Evolutionary conservation across 2,888 invertebrate species (phyloP).

Genomic region (Ennomos fuscantarius): DNA sequence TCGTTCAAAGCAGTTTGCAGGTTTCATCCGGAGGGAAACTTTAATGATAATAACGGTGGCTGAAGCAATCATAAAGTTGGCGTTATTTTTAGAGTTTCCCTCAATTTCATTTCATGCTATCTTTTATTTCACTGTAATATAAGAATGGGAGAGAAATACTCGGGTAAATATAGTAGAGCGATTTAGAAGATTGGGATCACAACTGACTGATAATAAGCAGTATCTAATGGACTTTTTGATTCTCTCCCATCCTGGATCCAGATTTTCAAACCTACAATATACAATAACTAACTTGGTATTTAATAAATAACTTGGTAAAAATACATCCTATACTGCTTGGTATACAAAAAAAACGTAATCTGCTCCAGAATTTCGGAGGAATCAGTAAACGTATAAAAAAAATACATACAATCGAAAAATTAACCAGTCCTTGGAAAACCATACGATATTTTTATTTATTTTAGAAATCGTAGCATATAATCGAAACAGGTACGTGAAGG

Average conservation of each 20-base stretch:
- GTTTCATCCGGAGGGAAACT: constrained; percentile 31
- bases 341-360: too few species aligned
- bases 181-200: constrained; percentile 15
- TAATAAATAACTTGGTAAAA: too few species aligned
- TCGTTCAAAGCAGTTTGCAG: constrained; percentile 27
- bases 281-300: too few species aligned
- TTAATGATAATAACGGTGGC: constrained; percentile 28
- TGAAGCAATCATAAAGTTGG: constrained; percentile 29
- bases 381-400: too few species aligned
- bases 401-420: too few species aligned
- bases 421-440: too few species aligned
- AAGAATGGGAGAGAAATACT: constrained; percentile 18
- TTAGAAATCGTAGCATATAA: too few species aligned
- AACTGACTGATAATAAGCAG: background rate
- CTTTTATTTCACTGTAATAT: constrained; percentile 1
- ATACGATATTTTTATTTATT: too few species aligned
- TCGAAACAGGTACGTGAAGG: background rate
- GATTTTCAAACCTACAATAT: too few species aligned
- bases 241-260: too few species aligned
- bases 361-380: too few species aligned
- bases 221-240: background rate
- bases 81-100: constrained; percentile 27
- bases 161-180: constrained; percentile 6
- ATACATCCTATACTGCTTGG: too few species aligned
- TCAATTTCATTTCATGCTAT: constrained; percentile 16